phyloP scores from a whole-genome alignment of 2,888 invertebrate species.

The Polymixis flavicincta region DNA sequence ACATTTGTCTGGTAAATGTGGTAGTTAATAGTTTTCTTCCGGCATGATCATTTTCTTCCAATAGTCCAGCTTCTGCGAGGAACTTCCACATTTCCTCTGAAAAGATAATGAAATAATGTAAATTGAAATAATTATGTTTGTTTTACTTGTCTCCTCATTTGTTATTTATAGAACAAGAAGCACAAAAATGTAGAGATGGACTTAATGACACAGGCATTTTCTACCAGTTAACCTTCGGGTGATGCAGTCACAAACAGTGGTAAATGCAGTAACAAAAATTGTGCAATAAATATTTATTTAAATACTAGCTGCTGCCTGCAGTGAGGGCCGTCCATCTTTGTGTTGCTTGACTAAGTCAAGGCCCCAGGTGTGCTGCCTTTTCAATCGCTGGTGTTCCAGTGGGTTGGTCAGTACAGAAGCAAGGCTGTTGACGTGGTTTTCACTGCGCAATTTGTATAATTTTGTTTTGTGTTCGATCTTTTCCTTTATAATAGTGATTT shows the following conservation, averaged over 20 bases:
- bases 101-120: conserved; percentile 45
- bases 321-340: no score
- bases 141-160: background rate
- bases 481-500: no score
- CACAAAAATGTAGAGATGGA: background rate
- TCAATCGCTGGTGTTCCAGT: no score
- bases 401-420: no score
- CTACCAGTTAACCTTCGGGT: background rate
- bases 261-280: no score
- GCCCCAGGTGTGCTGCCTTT: no score
- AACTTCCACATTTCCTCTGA: conserved; percentile 89
- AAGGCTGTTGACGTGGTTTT: no score
- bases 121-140: background rate
- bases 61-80: conserved; percentile 82
- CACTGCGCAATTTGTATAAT: no score
- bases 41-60: conserved; percentile 79
- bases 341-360: no score
- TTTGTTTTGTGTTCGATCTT: no score
- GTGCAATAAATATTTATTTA: background rate
- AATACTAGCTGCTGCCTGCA: no score
- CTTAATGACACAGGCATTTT: background rate
- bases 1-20: conserved; percentile 82
- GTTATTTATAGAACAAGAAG: no score
- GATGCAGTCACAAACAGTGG: background rate
- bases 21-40: conserved; percentile 79